Percentiles rank a stretch among this genome's conserved stretches.
Evolutionary conservation across 2,113 vertebrate genomes (phyloP).

Genomic region (Lagopus leucura): DNA sequence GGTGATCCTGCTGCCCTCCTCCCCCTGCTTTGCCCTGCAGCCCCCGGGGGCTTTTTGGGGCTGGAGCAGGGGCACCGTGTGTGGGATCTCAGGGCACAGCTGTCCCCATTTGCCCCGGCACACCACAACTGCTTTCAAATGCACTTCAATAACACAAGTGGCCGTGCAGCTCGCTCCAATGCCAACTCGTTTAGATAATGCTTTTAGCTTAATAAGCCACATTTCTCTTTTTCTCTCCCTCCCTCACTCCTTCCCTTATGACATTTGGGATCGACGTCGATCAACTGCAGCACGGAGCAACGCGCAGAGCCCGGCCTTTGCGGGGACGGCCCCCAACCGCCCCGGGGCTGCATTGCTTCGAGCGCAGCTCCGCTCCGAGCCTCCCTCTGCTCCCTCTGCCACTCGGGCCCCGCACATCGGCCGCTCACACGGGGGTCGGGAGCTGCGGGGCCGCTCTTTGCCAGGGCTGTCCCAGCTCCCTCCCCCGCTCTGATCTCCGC

Average conservation of each 20-base stretch:
- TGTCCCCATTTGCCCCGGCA: not conserved
- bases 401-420: not conserved
- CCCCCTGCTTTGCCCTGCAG: too few relatives aligned
- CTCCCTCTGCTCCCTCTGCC: not conserved
- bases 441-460: not conserved
- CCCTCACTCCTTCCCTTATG: not conserved
- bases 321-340: not conserved
- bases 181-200: not conserved
- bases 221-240: too few relatives aligned
- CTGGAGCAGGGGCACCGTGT: not conserved
- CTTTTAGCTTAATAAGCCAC: constrained; percentile 21
- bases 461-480: not conserved
- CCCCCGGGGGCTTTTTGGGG: not conserved
- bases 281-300: accelerated
- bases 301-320: accelerated
- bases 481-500: accelerated
- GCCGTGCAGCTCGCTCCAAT: accelerated
- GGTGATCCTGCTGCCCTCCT: not conserved
- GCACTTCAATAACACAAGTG: not conserved
- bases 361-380: too few relatives aligned
- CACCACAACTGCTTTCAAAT: not conserved
- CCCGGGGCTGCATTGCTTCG: not conserved
- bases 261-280: accelerated
- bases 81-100: not conserved
- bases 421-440: not conserved